Percentiles rank a stretch among this genome's conserved stretches.
Conservation (phyloP, 2,797 vertebrate species). For the Lagocephalus sceleratus region DNA sequence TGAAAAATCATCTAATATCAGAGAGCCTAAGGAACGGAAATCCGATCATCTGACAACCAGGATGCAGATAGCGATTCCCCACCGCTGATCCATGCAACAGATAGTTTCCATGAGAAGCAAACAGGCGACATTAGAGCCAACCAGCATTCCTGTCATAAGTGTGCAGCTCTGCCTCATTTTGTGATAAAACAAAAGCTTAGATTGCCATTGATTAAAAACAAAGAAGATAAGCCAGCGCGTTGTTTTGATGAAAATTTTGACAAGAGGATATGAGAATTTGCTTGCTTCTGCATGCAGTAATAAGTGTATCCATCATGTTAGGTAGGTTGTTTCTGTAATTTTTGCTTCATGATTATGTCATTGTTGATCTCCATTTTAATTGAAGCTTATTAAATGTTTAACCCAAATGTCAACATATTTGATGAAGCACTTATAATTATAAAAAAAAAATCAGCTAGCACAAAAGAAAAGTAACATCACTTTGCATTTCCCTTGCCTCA, state of each 20-base stretch:
- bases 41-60: constrained; percentile 72
- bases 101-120: constrained; percentile 70
- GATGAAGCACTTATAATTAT: constrained; percentile 53
- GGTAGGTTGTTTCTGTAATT: constrained; percentile 43
- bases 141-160: constrained; percentile 13
- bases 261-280: constrained; percentile 66
- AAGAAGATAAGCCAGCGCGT: constrained; percentile 57
- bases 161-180: constrained; percentile 33
- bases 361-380: constrained; percentile 54
- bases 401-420: constrained; percentile 59
- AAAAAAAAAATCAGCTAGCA: constrained; percentile 52
- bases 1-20: constrained; percentile 73
- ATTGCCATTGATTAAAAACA: constrained; percentile 59
- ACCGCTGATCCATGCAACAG: constrained; percentile 63
- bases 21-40: constrained; percentile 63
- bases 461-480: constrained; percentile 49
- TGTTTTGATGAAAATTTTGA: constrained; percentile 59
- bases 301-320: constrained; percentile 39
- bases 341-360: constrained; percentile 46
- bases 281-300: constrained; percentile 44
- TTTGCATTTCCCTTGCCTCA: constrained; percentile 48
- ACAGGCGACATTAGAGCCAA: constrained; percentile 58
- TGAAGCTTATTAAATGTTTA: constrained; percentile 66
- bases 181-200: constrained; percentile 70
- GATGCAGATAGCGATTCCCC: constrained; percentile 73